Evolutionary conservation across 2,113 vertebrate genomes (phyloP).

Genomic region (Ploceus nigricollis): DNA sequence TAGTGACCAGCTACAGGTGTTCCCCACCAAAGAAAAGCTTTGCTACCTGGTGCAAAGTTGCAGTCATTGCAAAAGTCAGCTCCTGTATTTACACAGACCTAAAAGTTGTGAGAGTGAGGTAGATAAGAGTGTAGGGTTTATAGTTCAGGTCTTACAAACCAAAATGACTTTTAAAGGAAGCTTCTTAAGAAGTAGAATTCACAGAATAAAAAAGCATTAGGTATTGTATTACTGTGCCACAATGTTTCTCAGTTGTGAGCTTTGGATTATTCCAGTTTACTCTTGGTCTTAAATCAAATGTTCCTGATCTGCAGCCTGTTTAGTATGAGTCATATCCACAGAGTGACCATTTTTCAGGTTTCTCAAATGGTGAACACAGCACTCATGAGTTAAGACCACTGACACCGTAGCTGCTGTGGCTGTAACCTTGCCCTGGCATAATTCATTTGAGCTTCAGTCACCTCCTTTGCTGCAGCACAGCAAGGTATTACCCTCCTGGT

Average conservation of each 20-base stretch:
- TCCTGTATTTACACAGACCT: not conserved
- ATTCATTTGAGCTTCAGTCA: not conserved
- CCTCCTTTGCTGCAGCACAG: not conserved
- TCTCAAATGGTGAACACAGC: not conserved
- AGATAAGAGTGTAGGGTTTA: not conserved
- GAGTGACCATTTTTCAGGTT: not conserved
- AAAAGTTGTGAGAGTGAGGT: not conserved
- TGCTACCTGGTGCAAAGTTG: not conserved
- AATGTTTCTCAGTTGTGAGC: not conserved
- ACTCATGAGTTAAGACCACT: not conserved
- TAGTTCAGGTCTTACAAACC: not conserved
- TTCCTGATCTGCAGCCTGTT: not conserved
- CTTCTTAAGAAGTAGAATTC: not conserved
- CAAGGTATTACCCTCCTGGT: not conserved
- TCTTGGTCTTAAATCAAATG: not conserved
- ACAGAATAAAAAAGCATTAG: not conserved
- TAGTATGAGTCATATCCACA: not conserved
- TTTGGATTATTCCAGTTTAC: not conserved
- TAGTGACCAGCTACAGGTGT: not conserved
- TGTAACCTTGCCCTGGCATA: not conserved
- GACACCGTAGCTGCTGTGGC: not conserved
- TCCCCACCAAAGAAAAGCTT: not conserved
- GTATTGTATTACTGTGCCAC: not conserved
- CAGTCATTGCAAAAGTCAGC: not conserved
- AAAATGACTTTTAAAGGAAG: not conserved